Base-by-base conservation (phyloP, 1,140 invertebrate genomes). In the Asbolus verrucosus region DNA sequence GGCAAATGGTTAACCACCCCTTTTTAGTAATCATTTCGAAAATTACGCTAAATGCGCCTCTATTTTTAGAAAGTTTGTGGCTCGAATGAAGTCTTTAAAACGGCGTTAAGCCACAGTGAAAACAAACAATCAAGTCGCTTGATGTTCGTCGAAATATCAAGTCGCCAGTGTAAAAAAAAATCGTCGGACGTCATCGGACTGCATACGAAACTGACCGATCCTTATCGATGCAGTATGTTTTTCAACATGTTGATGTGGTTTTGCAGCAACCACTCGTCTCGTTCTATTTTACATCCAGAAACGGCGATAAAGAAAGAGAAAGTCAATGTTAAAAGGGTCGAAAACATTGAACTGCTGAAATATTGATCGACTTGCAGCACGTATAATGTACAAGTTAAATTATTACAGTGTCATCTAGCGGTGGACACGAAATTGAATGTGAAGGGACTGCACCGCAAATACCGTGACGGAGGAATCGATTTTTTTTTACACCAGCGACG, bases 331-430 rank as follows among this genome's bases (percentile, higher is more conserved):
- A 5, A 27, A n/a, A 27, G 46, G 46, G 46, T 54, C 46, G 46
- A 54, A 54, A 54, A 27, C 46, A 24, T 27, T 11, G 21, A 54
- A 27, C 46, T 19, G 46, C 24, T 54, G 46, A 54, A 54, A 54
- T 54, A 54, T 54, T 54, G 46, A 54, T 54, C 46, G 46, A 54
- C 46, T 19, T 54, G 46, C 46, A 54, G 19, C 46, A 54, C 2
- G 46, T 27, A 54, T 27, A 54, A 19, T 46, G 41, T 46, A 19
- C 16, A 46, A 46, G 14, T 46, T 46, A n/a, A 46, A 27, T 54
- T 54, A 54, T 38, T 39, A 63, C 61, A 63, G 61, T 63, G 61
- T 63, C 61, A 63, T 63, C 61, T 63, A 39, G 61, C 18, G 61
- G 61, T 41, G 14, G 21, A 19, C 31, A 21, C 41, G 39, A 15